Percentiles rank a stretch among this genome's conserved stretches.
Evolutionary conservation across 2,888 invertebrate species (phyloP).

Genomic region (Eupithecia subumbrata): DNA sequence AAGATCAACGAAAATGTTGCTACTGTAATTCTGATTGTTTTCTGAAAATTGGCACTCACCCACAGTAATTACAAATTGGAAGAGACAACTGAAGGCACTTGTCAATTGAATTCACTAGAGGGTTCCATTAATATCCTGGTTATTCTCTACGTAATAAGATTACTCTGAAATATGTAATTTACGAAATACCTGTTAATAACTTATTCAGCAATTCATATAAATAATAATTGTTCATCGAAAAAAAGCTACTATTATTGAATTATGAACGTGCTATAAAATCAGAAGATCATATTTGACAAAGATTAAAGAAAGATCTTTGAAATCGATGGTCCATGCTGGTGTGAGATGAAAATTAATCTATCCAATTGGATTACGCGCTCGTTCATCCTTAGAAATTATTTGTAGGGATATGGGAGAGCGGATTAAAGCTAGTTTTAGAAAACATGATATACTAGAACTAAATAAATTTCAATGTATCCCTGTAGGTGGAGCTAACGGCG

Average conservation of each 20-base stretch:
- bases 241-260: no score
- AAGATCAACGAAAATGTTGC: neutral
- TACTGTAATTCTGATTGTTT: slow-evolving; percentile 1
- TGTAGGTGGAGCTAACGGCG: no score
- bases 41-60: neutral
- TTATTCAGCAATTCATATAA: no score
- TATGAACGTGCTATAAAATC: neutral
- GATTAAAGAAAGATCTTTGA: no score
- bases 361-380: neutral
- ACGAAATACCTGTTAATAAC: no score
- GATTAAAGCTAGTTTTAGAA: no score
- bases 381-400: neutral
- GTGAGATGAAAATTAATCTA: neutral
- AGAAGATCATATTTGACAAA: neutral
- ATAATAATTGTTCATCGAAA: no score
- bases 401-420: no score
- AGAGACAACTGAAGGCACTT: slow-evolving; percentile 2
- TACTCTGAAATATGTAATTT: neutral
- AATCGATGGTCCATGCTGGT: neutral
- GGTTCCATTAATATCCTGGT: neutral
- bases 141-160: neutral
- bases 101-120: slow-evolving; percentile 10
- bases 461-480: no score
- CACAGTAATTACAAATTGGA: neutral
- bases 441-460: neutral